Base-by-base conservation (phyloP, 2,797 vertebrate genomes). In the Halcyon leucocephala region DNA sequence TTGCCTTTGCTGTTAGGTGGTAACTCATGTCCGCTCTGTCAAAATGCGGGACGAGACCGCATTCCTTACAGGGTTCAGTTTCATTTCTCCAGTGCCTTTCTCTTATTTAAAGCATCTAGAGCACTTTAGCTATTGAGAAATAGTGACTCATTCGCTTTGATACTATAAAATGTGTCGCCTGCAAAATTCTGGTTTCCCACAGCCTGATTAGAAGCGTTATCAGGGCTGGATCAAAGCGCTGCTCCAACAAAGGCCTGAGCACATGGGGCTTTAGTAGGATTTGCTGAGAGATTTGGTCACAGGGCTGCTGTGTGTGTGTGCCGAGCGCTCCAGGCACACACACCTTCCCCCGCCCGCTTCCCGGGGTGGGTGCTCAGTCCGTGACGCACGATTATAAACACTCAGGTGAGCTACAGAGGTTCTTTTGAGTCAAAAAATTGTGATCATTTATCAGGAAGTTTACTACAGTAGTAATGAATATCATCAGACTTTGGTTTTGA, bases 161-260 rank as follows among this genome's bases (percentile, higher is more conserved):
- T 95, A 61, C 85, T 92, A n/a, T 57, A 70, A 93, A 93, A 89
- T 73, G 48, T 78, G 62, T 33, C 60, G 94, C 73, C 86, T 92
- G 64, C 46, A 74, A 84, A 93, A 88, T 66, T 90, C 35, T 35
- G 42, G 28, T 92, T 89, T 88, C 64, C 95, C 58, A 74, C 80
- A 72, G 78, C 33, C 10, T 64, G 86, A n/a, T 24, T 86, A 60
- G 71, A 51, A 93, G 42, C 69, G 49, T 69, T 94, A 85, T 64
- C 86, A 72, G 66, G 58, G 55, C 77, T 66, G 24, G 92, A 89
- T 96, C 81, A 86, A 77, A 94, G 52, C 1, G 3, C 55, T 89
- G 60, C 83, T 71, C 82, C n/a, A 73, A 22, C 83, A 82, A 85
- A 86, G 77, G 62, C 84, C 69, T n/a, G 51, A 33, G 93, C 82